Evolutionary conservation across 2,888 invertebrate genomes (phyloP).

Genomic region (Hetaerina titia): DNA sequence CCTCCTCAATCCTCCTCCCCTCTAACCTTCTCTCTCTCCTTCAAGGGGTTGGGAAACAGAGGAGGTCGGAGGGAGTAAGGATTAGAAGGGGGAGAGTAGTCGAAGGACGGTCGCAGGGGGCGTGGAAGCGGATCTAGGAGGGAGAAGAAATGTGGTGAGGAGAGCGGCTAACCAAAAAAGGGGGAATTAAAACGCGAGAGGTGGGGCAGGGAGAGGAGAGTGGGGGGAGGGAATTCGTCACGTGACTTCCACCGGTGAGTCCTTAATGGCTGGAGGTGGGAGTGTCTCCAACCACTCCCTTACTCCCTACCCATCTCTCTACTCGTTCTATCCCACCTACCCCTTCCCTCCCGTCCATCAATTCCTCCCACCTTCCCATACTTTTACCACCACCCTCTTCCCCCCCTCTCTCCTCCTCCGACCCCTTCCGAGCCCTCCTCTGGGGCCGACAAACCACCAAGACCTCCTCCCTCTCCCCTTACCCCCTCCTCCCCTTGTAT

Average conservation of each 20-base stretch:
- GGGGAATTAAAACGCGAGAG: neutral
- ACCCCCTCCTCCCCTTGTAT: neutral
- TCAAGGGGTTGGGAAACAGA: too few relatives aligned
- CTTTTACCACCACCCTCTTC: neutral
- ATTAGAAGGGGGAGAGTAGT: neutral
- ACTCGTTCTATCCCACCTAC: neutral
- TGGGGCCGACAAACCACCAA: too few relatives aligned
- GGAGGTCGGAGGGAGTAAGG: neutral
- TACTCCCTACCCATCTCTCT: neutral
- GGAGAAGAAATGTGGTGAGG: neutral
- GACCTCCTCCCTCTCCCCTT: neutral
- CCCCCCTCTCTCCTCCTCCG: neutral
- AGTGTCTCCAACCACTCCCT: neutral
- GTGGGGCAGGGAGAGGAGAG: neutral
- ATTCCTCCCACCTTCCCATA: neutral
- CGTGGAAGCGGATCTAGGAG: neutral
- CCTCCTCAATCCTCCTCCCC: neutral
- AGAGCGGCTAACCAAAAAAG: neutral
- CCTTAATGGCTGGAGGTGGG: neutral
- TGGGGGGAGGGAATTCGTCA: neutral
- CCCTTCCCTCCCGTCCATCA: neutral
- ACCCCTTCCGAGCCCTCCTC: neutral
- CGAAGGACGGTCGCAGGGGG: neutral
- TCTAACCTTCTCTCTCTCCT: too few relatives aligned
- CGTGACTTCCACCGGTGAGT: conserved; percentile 32